phyloP scores from a whole-genome alignment of 2,113 vertebrate genomes.

The Cephalopholis sonnerati region DNA sequence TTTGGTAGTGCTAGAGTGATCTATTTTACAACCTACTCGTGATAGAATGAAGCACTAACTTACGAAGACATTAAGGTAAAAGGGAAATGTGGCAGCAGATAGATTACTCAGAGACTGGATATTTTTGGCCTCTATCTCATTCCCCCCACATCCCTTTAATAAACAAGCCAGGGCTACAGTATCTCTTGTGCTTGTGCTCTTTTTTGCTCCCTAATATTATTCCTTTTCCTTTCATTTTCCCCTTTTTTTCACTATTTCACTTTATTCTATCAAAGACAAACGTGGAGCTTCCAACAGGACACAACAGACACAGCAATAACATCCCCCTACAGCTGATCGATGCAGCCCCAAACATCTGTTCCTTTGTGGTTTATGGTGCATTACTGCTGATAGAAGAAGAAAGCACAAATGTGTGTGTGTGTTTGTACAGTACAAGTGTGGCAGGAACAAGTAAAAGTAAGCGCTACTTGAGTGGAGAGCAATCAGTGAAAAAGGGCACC shows the following conservation, averaged over 20 bases:
- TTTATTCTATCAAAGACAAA: slow-evolving; percentile 20
- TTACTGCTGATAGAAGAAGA: slow-evolving; percentile 4
- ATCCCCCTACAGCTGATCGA: slow-evolving; percentile 21
- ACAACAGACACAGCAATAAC: background rate
- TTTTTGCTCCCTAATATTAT: slow-evolving; percentile 3
- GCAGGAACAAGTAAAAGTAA: slow-evolving; percentile 14
- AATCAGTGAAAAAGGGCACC: slow-evolving; percentile 16
- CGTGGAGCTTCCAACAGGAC: background rate
- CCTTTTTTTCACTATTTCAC: background rate
- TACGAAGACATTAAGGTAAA: slow-evolving; percentile 59
- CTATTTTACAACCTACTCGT: slow-evolving; percentile 45
- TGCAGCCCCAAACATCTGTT: slow-evolving; percentile 17
- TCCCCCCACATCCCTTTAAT: slow-evolving; percentile 1
- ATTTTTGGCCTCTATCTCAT: background rate
- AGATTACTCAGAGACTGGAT: slow-evolving; percentile 41
- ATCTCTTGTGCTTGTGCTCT: background rate
- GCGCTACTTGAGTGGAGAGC: slow-evolving; percentile 12
- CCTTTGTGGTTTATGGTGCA: slow-evolving; percentile 34
- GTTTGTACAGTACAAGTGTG: background rate
- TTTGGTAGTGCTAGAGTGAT: slow-evolving; percentile 38
- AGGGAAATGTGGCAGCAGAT: slow-evolving; percentile 54
- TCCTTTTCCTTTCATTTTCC: background rate
- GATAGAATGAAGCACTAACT: slow-evolving; percentile 35
- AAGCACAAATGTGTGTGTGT: background rate
- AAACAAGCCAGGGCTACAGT: slow-evolving; percentile 11